Evolutionary conservation across 2,888 invertebrate genomes (phyloP).

Genomic region (Netelia fuscicornis): DNA sequence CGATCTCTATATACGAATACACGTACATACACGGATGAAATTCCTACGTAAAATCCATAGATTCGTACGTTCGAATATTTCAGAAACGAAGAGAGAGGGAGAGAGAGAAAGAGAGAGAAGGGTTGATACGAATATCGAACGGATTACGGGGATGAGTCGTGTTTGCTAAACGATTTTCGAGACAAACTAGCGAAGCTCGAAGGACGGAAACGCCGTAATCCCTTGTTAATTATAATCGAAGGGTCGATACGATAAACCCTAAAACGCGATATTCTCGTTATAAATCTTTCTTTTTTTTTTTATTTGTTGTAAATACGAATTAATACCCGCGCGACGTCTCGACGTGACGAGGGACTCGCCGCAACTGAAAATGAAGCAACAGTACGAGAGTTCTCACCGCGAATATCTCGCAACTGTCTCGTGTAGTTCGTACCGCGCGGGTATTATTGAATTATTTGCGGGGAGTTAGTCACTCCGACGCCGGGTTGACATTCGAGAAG

Average conservation of each 20-base stretch:
- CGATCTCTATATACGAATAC: background rate
- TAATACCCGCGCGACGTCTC: conserved; percentile 35
- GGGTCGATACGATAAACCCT: background rate
- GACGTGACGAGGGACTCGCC: conserved; percentile 37
- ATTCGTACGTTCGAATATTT: background rate
- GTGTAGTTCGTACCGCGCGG: conserved; percentile 22
- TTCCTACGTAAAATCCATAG: too few species aligned
- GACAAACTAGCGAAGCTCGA: too few species aligned
- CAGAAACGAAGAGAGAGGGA: background rate
- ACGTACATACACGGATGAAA: too few species aligned
- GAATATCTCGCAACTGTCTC: conserved; percentile 56
- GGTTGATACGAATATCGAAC: background rate
- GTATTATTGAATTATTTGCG: conserved; percentile 13
- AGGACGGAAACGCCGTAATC: too few species aligned
- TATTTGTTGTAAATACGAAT: background rate
- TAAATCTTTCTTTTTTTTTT: too few species aligned
- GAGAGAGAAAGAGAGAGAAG: too few species aligned
- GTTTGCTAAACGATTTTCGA: background rate
- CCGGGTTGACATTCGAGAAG: conserved; percentile 62
- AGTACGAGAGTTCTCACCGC: conserved; percentile 38
- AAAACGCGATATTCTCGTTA: background rate
- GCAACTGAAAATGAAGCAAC: conserved; percentile 49
- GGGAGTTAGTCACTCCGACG: conserved; percentile 9
- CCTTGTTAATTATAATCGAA: too few species aligned
- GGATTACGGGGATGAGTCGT: background rate